Conservation (phyloP, 2,888 invertebrate genomes). For the Neoaliturus tenellus region DNA sequence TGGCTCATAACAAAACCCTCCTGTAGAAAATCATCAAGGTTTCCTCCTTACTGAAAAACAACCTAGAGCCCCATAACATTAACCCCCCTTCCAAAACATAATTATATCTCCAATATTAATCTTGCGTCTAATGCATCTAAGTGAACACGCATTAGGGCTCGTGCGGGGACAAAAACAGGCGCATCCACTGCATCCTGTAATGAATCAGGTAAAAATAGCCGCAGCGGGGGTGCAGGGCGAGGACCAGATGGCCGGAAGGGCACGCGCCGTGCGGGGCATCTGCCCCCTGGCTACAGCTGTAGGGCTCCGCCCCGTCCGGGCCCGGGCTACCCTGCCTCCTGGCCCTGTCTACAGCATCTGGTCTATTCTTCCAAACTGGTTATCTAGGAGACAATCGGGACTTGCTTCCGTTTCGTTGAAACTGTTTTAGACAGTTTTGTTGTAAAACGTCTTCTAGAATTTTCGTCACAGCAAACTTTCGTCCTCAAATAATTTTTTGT, state of each 20-base stretch:
- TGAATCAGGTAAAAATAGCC: conserved; percentile 41
- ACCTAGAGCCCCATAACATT: not conserved
- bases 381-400: not conserved
- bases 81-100: not conserved
- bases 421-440: not conserved
- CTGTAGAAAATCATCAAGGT: too few relatives aligned
- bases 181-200: not conserved
- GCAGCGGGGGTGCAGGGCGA: not conserved
- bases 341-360: not conserved
- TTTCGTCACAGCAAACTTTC: too few relatives aligned
- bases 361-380: conserved; percentile 10
- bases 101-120: not conserved
- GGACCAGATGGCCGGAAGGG: not conserved
- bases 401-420: not conserved
- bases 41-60: too few relatives aligned
- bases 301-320: conserved; percentile 10
- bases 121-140: not conserved
- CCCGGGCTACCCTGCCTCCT: not conserved
- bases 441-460: too few relatives aligned
- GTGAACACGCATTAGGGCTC: conserved; percentile 27
- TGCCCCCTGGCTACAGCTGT: conserved; percentile 35
- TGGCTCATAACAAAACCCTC: too few relatives aligned
- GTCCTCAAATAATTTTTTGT: too few relatives aligned
- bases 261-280: not conserved
- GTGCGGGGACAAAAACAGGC: not conserved